Evolutionary conservation across 2,797 vertebrate genomes (phyloP), one percentile per base, ranked within the genome.

Genomic region (Eulemur mongoz): DNA sequence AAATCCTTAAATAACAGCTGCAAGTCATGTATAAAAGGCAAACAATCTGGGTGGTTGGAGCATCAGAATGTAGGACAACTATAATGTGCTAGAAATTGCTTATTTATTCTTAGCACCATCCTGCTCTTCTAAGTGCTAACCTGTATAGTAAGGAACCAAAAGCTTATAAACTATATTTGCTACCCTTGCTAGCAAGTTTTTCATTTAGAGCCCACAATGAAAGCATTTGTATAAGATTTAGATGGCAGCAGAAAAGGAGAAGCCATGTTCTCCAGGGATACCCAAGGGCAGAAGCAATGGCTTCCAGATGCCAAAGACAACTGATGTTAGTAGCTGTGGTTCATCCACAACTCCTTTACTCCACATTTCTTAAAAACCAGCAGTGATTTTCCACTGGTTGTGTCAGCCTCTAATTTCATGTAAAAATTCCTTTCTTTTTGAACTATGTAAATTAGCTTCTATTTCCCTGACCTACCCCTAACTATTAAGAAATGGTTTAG

Each of bases 211-310:
- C 14, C 11, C 57, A 92, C 17, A 85, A 22, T 45, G 14, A 95
- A 80, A 97, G 23, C 30, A 85, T 59, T 1, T 70, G 18, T 50
- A 25, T 7, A 90, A 90, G 43, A 69, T 91, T 76, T 89, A 89
- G 35, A 78, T 57, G 25, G 48, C 78, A 93, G 45, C 50, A 67
- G 61, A 91, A 89, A 94, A 90, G 54, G 30, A 96, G 54, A 92
- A 78, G 30, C 22, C n/a, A 67, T 75, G 32, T 45, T 75, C 40
- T 91, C 63, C 35, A 69, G 48, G 63, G 75, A 78, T 52, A 65
- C 22, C 23, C 52, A 27, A 65, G 45, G 65, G 52, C 78, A 88
- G 57, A 76, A 91, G 75, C 20, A 89, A 73, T 35, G 11, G 80
- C n/a, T 94, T 94, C 78, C 48, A 82, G 35, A 54, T 43, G 81